phyloP scores from a whole-genome alignment of 2,888 invertebrate species.

The Eudasyphora cyanicolor region DNA sequence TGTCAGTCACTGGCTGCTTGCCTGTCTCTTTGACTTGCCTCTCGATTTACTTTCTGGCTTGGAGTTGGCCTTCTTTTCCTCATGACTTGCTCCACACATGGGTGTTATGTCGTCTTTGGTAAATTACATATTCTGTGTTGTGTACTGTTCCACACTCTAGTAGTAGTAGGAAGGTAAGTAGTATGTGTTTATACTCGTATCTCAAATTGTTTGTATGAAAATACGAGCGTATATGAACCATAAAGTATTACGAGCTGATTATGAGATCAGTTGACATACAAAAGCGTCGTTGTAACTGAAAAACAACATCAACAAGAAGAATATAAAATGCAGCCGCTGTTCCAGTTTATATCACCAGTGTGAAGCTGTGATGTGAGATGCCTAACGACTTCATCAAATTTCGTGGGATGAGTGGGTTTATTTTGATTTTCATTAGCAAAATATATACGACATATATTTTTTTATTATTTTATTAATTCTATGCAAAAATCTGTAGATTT shows the following conservation, averaged over 20 bases:
- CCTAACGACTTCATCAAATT: too few species aligned
- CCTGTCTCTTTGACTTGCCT: too few species aligned
- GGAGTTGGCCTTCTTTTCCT: not conserved
- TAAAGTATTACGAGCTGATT: slow-evolving; percentile 37
- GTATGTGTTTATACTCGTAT: not conserved
- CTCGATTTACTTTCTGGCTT: not conserved
- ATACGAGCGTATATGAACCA: slow-evolving; percentile 7
- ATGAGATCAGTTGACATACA: slow-evolving; percentile 38
- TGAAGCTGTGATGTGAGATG: too few species aligned
- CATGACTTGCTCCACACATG: not conserved
- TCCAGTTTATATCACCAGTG: not conserved
- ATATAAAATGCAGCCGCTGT: slow-evolving; percentile 20
- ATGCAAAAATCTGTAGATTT: too few species aligned
- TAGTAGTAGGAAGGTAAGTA: too few species aligned
- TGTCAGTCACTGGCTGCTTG: not conserved
- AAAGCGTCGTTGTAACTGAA: not conserved
- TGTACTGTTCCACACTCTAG: too few species aligned
- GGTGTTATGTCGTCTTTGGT: slow-evolving; percentile 26
- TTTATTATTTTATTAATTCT: too few species aligned
- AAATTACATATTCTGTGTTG: slow-evolving; percentile 7
- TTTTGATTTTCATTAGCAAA: too few species aligned
- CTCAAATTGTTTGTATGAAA: not conserved
- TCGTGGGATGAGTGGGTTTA: too few species aligned
- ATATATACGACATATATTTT: too few species aligned
- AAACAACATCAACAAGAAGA: not conserved